These are phyloP conservation scores for Mylabris sibirica DNA, from an alignment of 2,888 invertebrate species.

Conservation along the genomic window DNA sequence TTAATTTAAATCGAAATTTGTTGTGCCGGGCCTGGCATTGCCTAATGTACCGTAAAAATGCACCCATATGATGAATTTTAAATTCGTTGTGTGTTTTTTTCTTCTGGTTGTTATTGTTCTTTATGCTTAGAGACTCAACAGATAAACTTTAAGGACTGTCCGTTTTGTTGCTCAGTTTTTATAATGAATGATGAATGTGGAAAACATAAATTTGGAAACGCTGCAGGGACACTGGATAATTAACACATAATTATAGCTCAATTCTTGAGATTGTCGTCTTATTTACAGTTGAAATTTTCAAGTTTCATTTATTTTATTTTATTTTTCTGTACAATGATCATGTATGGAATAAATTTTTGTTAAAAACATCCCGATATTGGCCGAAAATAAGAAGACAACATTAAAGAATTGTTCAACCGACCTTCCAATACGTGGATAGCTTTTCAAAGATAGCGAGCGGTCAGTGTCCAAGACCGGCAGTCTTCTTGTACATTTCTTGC, in stretches of 20 bases:
- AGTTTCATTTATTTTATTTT: neutral
- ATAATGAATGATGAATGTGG: neutral
- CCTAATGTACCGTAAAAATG: conserved; percentile 46
- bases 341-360: neutral
- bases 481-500: conserved; percentile 53
- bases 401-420: conserved; percentile 51
- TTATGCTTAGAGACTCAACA: neutral
- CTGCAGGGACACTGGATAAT: neutral
- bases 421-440: conserved; percentile 53
- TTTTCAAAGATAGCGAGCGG: conserved; percentile 45
- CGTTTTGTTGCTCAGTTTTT: conserved; percentile 13
- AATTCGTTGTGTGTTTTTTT: too few relatives aligned
- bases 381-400: conserved; percentile 42
- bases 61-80: conserved; percentile 38
- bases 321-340: neutral
- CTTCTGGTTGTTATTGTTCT: too few relatives aligned
- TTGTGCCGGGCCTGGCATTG: conserved; percentile 38
- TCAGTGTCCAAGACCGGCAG: conserved; percentile 44
- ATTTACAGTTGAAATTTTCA: neutral
- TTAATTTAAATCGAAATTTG: conserved; percentile 48
- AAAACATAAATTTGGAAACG: conserved; percentile 1
- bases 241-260: conserved; percentile 10
- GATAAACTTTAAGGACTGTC: conserved; percentile 34
- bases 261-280: neutral
- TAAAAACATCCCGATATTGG: conserved; percentile 33